Base-by-base conservation (phyloP, 2,888 invertebrate species). In the Cheilosia scutellata region DNA sequence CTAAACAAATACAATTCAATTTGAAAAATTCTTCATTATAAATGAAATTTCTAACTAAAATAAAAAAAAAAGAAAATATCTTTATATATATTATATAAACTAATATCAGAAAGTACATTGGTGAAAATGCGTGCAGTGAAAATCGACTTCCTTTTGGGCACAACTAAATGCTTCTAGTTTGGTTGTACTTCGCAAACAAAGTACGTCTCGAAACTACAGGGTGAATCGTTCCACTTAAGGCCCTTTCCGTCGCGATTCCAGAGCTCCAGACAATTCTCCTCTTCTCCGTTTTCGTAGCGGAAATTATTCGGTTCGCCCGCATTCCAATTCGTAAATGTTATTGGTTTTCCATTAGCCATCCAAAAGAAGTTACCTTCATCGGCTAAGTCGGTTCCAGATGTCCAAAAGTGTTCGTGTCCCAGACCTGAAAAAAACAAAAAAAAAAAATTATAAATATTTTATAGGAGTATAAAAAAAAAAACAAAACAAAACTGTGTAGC, bases 291-390 rank as follows among this genome's bases (percentile, higher is more conserved):
- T 92, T 98, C 98, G 77, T 93, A 93, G 88, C 97, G 95, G 94
- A 98, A 98, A 93, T 98, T 98, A 93, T 98, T 98, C 0, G 98
- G 98, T 90, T 98, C 98, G 0, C 97, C 97, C 0, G 97, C 96
- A 93, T 97, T 97, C 97, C 97, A 97, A 92, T 97, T 97, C 88
- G 97, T 97, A 93, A 97, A 98, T 33, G 97, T 97, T 63, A 98
- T 94, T 0, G 97, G 97, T 82, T 96, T 94, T 3, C 97, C 97
- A 79, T 96, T 97, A 11, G 97, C 96, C 97, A 97, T 96, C 97
- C 97, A 97, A 94, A 97, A 97, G 94, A 97, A 97, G 89, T 95
- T 95, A 20, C 97, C 97, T 91, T 97, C 97, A 90, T 97, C 97
- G 16, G 97, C 97, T 90, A 97, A 94, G 92, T 97, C 97, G 5